Percentiles rank a stretch among this genome's conserved stretches.
These are phyloP conservation scores for Pristionchus maxplancki DNA, from an alignment of 2,888 invertebrate genomes.

Conservation along the genomic window DNA sequence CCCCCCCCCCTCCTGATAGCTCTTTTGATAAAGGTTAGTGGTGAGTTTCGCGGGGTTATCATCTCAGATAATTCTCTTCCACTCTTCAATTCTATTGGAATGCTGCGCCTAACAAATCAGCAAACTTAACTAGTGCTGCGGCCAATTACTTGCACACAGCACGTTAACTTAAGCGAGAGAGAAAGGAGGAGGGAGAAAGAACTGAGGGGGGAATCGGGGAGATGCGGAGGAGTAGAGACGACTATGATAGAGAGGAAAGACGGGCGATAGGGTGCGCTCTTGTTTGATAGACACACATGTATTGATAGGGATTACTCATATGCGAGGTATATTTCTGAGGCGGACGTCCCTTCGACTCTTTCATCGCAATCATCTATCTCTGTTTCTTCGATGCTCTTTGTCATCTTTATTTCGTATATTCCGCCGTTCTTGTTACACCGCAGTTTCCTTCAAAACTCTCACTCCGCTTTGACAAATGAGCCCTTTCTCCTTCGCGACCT, in stretches of 20 bases:
- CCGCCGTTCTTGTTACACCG: too few species aligned
- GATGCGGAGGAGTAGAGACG: not conserved
- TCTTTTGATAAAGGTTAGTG: too few species aligned
- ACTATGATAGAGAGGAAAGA: not conserved
- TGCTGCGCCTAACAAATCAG: not conserved
- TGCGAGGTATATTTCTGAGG: not conserved
- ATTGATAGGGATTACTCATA: conserved; percentile 35
- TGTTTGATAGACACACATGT: conserved; percentile 8
- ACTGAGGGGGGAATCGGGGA: not conserved
- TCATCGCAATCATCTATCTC: not conserved
- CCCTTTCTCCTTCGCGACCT: not conserved
- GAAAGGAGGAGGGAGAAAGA: not conserved
- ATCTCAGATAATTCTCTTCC: not conserved
- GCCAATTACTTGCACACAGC: not conserved
- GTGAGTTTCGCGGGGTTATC: not conserved
- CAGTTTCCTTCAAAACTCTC: too few species aligned
- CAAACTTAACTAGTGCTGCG: not conserved
- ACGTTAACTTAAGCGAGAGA: not conserved
- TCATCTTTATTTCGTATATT: not conserved
- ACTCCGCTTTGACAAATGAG: too few species aligned
- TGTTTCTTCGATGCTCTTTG: not conserved
- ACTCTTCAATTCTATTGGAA: not conserved
- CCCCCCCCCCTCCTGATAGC: not conserved
- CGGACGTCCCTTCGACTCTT: not conserved
- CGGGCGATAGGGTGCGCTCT: not conserved